Conservation (phyloP, 2,888 invertebrate species). For the Caenorhabditis japonica region DNA sequence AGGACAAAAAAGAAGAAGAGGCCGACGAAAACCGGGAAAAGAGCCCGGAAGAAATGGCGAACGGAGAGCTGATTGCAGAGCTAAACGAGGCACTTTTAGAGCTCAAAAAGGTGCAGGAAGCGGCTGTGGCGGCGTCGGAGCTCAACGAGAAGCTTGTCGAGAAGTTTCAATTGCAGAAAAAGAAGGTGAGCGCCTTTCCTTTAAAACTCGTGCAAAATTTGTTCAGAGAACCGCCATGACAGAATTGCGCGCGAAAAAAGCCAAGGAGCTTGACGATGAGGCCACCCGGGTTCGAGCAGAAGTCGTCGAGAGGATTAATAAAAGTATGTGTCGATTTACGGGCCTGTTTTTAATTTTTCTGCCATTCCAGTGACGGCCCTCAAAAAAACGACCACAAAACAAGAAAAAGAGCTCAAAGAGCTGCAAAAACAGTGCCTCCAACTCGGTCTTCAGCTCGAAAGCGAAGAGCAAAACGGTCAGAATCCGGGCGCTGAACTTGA, state of each 20-base stretch:
- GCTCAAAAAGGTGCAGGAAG: conserved; percentile 55
- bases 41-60: conserved; percentile 23
- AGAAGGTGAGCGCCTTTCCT: conserved; percentile 49
- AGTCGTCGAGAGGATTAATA: conserved; percentile 50
- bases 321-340: conserved; percentile 24
- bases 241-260: conserved; percentile 57
- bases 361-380: conserved; percentile 53
- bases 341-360: neutral
- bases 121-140: conserved; percentile 59
- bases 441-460: conserved; percentile 51
- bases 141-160: conserved; percentile 64
- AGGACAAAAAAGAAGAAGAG: conserved; percentile 31
- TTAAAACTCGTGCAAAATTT: neutral
- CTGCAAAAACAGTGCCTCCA: conserved; percentile 59
- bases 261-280: conserved; percentile 49
- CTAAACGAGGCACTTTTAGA: conserved; percentile 52
- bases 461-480: conserved; percentile 26
- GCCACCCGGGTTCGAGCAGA: conserved; percentile 38
- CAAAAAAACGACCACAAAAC: conserved; percentile 48
- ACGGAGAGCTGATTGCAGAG: conserved; percentile 43
- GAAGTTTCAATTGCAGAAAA: conserved; percentile 59
- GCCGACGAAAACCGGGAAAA: conserved; percentile 14
- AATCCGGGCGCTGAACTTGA: conserved; percentile 20
- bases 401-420: conserved; percentile 59
- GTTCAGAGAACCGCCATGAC: conserved; percentile 59